Evolutionary conservation across 1,140 invertebrate species (phyloP), one percentile per base, ranked within the genome.

Genomic region (Sycobia sp.): DNA sequence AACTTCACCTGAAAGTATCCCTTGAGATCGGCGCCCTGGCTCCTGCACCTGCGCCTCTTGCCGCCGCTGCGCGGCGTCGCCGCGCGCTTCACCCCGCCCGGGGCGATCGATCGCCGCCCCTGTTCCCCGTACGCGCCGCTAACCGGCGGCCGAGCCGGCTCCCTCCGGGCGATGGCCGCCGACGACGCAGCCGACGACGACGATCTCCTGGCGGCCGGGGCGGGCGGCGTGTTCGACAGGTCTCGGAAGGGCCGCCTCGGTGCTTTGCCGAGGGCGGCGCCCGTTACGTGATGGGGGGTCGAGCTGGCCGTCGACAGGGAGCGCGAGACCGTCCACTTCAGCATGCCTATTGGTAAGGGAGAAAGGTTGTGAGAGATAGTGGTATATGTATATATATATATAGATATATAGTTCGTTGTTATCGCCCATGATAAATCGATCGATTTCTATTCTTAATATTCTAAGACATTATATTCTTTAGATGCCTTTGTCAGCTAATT

Each of bases 291-390:
- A 53, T 81, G 79, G 46, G 77, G 78, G 27, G 79, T 81, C 66
- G 79, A 78, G 65, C 72, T 76, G 39, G 72, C 74, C 41, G 75
- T 73, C 57, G 79, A 81, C 68, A 81, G 71, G n/a, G 78, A 79
- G 69, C 79, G 79, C 44, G 79, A 81, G 51, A 81, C 79, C 55
- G 79, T 81, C 80, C 80, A 82, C 76, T 81, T 81, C 65, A 81
- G 74, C 79, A 81, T 81, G 55, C 76, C 73, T 79, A n/a, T n/a
- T n/a, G n/a, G n/a, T n/a, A n/a, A n/a, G n/a, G n/a, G n/a, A n/a
- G n/a, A n/a, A n/a, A n/a, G n/a, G n/a, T n/a, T n/a, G n/a, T n/a
- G n/a, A n/a, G n/a, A n/a, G n/a, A n/a, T n/a, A n/a, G n/a, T n/a
- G n/a, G n/a, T n/a, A n/a, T n/a, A n/a, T n/a, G n/a, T n/a, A n/a